Base-by-base conservation (phyloP, 1,140 invertebrate species). In the Drosophila persimilis region DNA sequence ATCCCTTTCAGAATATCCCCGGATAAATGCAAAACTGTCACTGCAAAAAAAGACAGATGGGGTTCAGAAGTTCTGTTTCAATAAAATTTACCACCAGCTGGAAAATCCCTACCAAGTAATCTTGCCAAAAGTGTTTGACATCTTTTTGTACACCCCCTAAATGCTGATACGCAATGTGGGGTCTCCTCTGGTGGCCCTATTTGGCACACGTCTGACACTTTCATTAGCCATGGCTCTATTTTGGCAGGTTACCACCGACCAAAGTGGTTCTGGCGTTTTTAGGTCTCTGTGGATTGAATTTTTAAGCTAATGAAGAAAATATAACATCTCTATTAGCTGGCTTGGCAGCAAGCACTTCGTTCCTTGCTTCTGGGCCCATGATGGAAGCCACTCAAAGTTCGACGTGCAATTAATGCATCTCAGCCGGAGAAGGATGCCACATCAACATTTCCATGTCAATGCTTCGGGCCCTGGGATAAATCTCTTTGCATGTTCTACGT, bases 371-470 rank as follows among this genome's bases (percentile, higher is more conserved):
- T 54, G 48, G 29, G 9, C 59, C 44, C 8, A 29, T 69, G 70
- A 79, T 64, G 71, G 29, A 81, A 84, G 71, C 64, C 79, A 83
- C 64, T 77, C 53, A 83, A 83, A 83, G 70, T 79, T 84, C 57
- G 80, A 59, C 79, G 67, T 55, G 76, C 64, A 84, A 83, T 73
- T 85, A 70, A 83, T 59, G 73, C 59, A 48, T 45, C 44, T 71
- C 60, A 73, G 57, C 70, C 31, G 39, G 51, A 56, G 9, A 4
- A 24, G 17, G 15, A 22, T 9, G 29, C 35, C 57, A 48, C 70
- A 58, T 72, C 58, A 55, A 53, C 61, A 60, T 60, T 52, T 47
- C 47, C 43, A 54, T 60, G 43, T 26, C 39, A 31, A 35, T 43
- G 44, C n/a, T 52, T 48, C 50, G 11, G 22, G 51, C 22, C 35